phyloP scores from a whole-genome alignment of 2,888 invertebrate species.

The Alloplasta piceator region DNA sequence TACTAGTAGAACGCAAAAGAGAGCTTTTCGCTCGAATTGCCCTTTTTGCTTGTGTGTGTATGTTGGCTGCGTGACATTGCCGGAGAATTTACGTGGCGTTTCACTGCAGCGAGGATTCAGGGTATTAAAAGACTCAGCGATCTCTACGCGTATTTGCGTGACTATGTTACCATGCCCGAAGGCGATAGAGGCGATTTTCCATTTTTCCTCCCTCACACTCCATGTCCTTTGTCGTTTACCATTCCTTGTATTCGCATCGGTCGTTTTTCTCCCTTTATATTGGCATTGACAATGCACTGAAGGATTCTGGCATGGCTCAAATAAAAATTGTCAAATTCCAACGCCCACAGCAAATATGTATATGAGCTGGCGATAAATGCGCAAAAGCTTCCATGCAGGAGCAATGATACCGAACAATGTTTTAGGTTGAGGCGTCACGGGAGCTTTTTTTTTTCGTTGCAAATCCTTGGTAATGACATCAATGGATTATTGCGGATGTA shows the following conservation, averaged over 20 bases:
- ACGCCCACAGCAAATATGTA: neutral
- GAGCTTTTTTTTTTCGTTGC: neutral
- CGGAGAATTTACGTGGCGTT: conserved; percentile 4
- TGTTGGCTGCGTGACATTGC: conserved; percentile 38
- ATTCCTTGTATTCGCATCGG: conserved; percentile 5
- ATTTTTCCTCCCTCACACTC: neutral
- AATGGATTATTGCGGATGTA: too few relatives aligned
- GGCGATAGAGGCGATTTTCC: conserved; percentile 35
- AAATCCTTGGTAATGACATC: too few relatives aligned
- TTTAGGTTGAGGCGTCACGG: neutral
- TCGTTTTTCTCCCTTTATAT: neutral
- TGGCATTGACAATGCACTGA: too few relatives aligned
- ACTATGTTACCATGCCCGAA: conserved; percentile 31
- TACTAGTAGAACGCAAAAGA: neutral
- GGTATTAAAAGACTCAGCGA: conserved; percentile 21
- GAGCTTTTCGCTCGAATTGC: neutral
- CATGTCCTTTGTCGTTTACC: conserved; percentile 6
- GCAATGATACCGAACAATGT: neutral
- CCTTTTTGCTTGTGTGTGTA: conserved; percentile 5
- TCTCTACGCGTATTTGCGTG: conserved; percentile 31
- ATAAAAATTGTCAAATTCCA: neutral
- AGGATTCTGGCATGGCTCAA: too few relatives aligned
- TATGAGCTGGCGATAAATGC: neutral
- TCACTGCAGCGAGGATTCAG: neutral
- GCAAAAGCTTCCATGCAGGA: conserved; percentile 21